Evolutionary conservation across 2,113 vertebrate genomes (phyloP), one percentile per base, ranked within the genome.

Genomic region (Setophaga coronata): DNA sequence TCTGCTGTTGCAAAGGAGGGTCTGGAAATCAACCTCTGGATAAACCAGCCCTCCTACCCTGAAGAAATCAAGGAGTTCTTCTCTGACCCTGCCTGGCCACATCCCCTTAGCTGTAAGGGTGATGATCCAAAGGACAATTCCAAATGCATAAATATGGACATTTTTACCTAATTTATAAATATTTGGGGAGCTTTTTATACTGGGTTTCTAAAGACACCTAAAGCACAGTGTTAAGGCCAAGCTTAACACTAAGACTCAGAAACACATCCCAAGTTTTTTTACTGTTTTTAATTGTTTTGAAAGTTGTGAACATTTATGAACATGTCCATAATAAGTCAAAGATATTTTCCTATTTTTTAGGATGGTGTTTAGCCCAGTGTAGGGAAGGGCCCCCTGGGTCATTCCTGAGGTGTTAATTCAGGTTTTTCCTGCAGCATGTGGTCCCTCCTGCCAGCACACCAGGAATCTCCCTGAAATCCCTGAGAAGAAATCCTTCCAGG

Each of bases 91-190:
- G 36, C 74, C 11, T 42, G 83, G 64, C 25, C 78, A 29, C 0
- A 36, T 8, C 28, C 45, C 28, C 19, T 4, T 0, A n/a, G 11
- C 21, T 66, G 47, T 0, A 29, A 40, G 61, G 43, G 8, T 42
- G 62, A 11, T 72, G 57, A 36, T 16, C 20, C 31, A 43, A 57
- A 57, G 48, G 31, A n/a, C 48, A 79, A 23, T 5, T 66, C 13
- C 66, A 57, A 57, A 65, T 4, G 9, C 50, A 42, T 1, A 38
- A 23, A 58, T 7, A 23, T 2, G 31, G 42, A 33, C 26, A 26
- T 24, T 89, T 73, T 24, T 56, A 64, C 60, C 87, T 34, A 6
- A 89, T 14, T 42, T n/a, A 64, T 62, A 84, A 66, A 33, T 43
- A 34, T 19, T 0, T 23, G 8, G 60, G 19, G 50, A 45, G n/a